A percentile compares a stretch with the other conserved stretches of the same genome.
phyloP scores from a whole-genome alignment of 2,797 vertebrate species.

The Anomalospiza imberbis region DNA sequence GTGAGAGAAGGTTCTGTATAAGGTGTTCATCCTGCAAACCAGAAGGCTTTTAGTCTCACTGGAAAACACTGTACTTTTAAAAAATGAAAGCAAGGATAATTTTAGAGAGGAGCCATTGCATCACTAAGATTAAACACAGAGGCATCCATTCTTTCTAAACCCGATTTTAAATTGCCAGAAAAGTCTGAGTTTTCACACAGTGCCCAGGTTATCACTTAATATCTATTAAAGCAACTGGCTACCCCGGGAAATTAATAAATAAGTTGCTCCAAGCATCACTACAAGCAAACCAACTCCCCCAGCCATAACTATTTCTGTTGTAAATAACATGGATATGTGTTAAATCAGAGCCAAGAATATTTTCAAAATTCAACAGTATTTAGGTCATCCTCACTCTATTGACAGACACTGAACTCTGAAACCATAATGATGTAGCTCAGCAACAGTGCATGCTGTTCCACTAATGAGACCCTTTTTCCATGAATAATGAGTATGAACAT shows the following conservation, averaged over 20 bases:
- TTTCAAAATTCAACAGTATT: slow-evolving; percentile 61
- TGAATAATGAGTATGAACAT: slow-evolving; percentile 73
- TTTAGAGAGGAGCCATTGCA: neutral
- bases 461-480: slow-evolving; percentile 77
- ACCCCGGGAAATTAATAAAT: neutral
- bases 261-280: neutral
- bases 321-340: slow-evolving; percentile 46
- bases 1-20: neutral
- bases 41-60: neutral
- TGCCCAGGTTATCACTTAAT: neutral
- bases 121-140: neutral
- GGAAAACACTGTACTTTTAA: neutral
- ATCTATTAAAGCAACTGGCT: neutral
- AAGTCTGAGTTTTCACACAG: slow-evolving; percentile 1
- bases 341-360: slow-evolving; percentile 62
- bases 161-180: neutral
- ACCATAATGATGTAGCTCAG: slow-evolving; percentile 65
- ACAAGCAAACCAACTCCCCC: neutral
- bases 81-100: neutral
- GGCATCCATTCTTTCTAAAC: neutral
- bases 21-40: neutral
- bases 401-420: slow-evolving; percentile 68
- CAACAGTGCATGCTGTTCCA: slow-evolving; percentile 62
- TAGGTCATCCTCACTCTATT: slow-evolving; percentile 70
- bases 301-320: slow-evolving; percentile 58